phyloP scores from a whole-genome alignment of 2,888 invertebrate species.

The Eupeodes luniger region DNA sequence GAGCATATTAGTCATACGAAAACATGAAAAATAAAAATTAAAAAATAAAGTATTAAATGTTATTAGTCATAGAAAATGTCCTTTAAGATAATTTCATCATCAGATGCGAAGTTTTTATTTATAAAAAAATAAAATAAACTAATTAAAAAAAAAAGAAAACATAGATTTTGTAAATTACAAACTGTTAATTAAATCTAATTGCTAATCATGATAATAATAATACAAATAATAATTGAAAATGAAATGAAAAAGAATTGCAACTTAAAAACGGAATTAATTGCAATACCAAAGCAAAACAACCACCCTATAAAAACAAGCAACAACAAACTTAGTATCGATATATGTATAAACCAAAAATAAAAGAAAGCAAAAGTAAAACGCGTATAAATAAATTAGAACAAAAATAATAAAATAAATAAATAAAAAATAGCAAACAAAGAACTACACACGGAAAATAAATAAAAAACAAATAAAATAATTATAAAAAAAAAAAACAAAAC shows the following conservation, averaged over 20 bases:
- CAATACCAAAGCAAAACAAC: constrained; percentile 59
- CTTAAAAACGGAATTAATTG: constrained; percentile 72
- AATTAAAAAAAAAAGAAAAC: constrained; percentile 53
- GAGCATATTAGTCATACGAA: constrained; percentile 50
- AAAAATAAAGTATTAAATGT: constrained; percentile 57
- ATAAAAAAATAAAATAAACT: constrained; percentile 52
- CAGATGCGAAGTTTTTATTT: constrained; percentile 48
- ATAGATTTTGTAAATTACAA: constrained; percentile 71
- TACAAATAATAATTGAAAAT: constrained; percentile 52
- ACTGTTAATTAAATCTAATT: constrained; percentile 61
- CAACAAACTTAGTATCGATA: constrained; percentile 56
- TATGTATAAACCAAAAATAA: constrained; percentile 46
- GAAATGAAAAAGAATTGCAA: constrained; percentile 49
- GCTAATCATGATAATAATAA: constrained; percentile 75
- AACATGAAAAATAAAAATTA: constrained; percentile 22
- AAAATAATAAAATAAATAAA: constrained; percentile 69
- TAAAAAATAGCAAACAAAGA: constrained; percentile 76
- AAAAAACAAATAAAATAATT: not conserved
- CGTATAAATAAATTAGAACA: constrained; percentile 78
- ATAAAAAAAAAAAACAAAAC: constrained; percentile 14
- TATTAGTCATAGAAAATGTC: constrained; percentile 43
- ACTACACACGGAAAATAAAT: constrained; percentile 64
- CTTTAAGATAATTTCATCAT: constrained; percentile 39
- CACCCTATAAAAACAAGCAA: constrained; percentile 62
- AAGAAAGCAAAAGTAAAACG: constrained; percentile 17